Conservation (phyloP, 2,113 vertebrate genomes). For the Pseudopodoces humilis region DNA sequence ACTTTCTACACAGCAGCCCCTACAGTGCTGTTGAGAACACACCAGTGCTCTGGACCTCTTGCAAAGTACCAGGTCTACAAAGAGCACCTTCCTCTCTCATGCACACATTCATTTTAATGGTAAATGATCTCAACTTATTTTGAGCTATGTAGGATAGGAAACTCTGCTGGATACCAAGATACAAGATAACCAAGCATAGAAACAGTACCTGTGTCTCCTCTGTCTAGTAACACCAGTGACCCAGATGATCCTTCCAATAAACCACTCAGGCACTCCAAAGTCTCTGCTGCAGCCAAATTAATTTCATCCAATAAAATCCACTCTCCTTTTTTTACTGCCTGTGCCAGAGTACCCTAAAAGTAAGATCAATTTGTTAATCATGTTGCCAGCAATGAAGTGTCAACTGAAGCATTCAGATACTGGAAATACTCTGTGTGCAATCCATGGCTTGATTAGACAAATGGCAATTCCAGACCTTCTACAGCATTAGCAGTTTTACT, state of each 20-base stretch:
- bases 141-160: not conserved
- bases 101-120: not conserved
- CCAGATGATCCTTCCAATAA: slow-evolving; percentile 89
- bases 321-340: slow-evolving; percentile 93
- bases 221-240: slow-evolving; percentile 91
- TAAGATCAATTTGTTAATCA: not conserved
- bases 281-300: slow-evolving; percentile 94
- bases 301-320: slow-evolving; percentile 98
- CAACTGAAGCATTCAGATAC: not conserved
- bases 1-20: not conserved
- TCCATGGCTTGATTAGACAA: not conserved
- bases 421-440: not conserved
- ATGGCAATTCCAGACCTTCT: not conserved
- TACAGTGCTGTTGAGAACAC: not conserved
- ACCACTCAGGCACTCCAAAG: slow-evolving; percentile 93
- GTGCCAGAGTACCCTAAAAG: slow-evolving; percentile 88
- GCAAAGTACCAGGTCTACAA: not conserved
- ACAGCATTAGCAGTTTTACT: not conserved
- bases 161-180: not conserved
- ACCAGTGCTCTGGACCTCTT: not conserved
- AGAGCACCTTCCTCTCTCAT: not conserved
- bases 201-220: slow-evolving; percentile 90
- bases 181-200: not conserved
- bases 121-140: not conserved
- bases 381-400: not conserved